Conservation (phyloP, 2,113 vertebrate genomes). For the Psammodynastes pulverulentus region DNA sequence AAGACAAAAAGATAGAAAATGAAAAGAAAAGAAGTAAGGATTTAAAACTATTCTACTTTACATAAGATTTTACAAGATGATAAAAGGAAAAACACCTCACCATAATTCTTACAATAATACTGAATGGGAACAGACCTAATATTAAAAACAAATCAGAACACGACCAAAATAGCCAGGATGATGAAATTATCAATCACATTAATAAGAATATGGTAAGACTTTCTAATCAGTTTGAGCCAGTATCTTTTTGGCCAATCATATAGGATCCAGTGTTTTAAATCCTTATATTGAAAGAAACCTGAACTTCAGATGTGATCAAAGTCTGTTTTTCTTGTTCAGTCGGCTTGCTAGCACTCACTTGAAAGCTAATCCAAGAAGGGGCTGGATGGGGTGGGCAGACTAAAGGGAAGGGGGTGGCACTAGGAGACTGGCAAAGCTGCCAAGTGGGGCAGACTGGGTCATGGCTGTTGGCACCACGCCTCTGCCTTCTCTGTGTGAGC, state of each 20-base stretch:
- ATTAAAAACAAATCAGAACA: neutral
- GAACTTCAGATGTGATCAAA: neutral
- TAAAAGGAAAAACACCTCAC: neutral
- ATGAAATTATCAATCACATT: neutral
- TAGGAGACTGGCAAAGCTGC: neutral
- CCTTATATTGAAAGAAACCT: neutral
- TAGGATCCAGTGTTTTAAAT: neutral
- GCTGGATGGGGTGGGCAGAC: neutral
- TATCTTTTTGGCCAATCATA: neutral
- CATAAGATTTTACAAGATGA: neutral
- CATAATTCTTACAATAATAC: neutral
- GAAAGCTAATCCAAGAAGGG: neutral
- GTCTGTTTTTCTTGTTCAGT: neutral
- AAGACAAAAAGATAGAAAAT: neutral
- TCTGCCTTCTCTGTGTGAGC: slow-evolving; percentile 34
- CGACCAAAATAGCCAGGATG: neutral
- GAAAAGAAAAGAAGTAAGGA: neutral
- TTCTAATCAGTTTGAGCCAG: neutral
- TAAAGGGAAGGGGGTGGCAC: slow-evolving; percentile 28
- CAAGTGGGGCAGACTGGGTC: slow-evolving; percentile 21
- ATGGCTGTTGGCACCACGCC: slow-evolving; percentile 19
- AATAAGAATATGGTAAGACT: neutral
- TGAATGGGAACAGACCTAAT: neutral
- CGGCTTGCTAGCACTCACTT: neutral
- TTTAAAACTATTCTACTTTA: neutral